phyloP scores from a whole-genome alignment of 2,113 vertebrate species.

The Trogon surrucura region DNA sequence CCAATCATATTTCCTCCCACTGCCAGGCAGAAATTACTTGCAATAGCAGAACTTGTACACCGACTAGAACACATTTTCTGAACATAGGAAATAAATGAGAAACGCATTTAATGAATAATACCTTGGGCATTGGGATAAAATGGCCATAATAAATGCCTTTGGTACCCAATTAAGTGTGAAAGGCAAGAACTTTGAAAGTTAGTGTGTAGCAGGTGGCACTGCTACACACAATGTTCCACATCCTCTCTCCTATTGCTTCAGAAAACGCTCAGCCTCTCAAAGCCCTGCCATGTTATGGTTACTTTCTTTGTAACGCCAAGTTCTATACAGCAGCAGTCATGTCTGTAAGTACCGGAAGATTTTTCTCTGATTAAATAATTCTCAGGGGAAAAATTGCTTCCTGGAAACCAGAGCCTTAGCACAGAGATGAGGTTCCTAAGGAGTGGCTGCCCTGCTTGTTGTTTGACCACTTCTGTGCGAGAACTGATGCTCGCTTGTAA shows the following conservation, averaged over 20 bases:
- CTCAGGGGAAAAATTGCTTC: slow-evolving; percentile 63
- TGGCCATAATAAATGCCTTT: not conserved
- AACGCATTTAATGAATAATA: not conserved
- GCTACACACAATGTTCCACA: not conserved
- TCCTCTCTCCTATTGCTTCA: not conserved
- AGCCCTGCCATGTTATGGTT: not conserved
- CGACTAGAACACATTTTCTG: not conserved
- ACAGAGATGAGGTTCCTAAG: slow-evolving; percentile 15
- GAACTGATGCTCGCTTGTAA: not conserved
- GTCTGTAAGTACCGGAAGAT: slow-evolving; percentile 50
- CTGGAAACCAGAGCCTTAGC: slow-evolving; percentile 63
- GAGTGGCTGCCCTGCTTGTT: slow-evolving; percentile 17
- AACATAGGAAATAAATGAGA: not conserved
- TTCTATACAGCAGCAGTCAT: slow-evolving; percentile 36
- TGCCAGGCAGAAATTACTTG: not conserved
- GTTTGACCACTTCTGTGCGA: not conserved
- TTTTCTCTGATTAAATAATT: slow-evolving; percentile 66
- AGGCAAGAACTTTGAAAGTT: not conserved
- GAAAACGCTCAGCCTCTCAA: not conserved
- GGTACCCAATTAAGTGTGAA: not conserved
- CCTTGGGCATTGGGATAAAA: not conserved
- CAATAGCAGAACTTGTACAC: not conserved
- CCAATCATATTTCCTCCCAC: not conserved
- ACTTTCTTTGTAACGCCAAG: not conserved
- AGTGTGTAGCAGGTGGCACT: not conserved